Evolutionary conservation across 1,140 invertebrate species (phyloP).

Genomic region (Rhysida immarginata): DNA sequence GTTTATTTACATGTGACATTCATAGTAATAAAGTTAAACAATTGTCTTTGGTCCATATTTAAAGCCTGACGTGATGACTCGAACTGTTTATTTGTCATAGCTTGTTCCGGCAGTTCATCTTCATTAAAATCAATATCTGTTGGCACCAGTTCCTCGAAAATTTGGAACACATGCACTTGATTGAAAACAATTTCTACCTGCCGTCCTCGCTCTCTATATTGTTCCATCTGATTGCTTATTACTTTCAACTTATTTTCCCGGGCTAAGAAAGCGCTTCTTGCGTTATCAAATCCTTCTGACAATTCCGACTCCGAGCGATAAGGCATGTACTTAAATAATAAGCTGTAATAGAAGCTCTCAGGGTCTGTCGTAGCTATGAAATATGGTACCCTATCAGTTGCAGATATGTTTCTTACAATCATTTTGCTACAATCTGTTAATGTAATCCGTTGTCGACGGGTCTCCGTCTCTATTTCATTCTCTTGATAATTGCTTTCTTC

Average conservation of each 20-base stretch:
- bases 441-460: not conserved
- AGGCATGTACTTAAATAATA: slow-evolving; percentile 12
- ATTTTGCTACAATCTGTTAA: not conserved
- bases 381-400: too few species aligned
- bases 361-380: too few species aligned
- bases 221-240: not conserved
- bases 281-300: slow-evolving; percentile 7
- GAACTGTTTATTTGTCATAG: slow-evolving; percentile 16
- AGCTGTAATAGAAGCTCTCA: slow-evolving; percentile 13
- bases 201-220: not conserved
- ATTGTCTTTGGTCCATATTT: slow-evolving; percentile 14
- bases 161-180: too few species aligned
- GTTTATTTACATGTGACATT: too few species aligned
- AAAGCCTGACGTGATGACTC: slow-evolving; percentile 9
- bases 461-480: not conserved
- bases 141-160: not conserved
- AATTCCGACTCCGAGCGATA: slow-evolving; percentile 11
- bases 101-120: not conserved
- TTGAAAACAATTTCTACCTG: not conserved
- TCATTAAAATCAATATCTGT: not conserved
- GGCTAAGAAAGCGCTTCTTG: slow-evolving; percentile 9
- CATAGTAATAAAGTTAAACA: slow-evolving; percentile 15
- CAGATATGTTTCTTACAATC: too few species aligned
- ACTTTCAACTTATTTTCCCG: slow-evolving; percentile 4
- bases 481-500: not conserved